Base-by-base conservation (phyloP, 2,888 invertebrate genomes). In the Tipula vernalis region DNA sequence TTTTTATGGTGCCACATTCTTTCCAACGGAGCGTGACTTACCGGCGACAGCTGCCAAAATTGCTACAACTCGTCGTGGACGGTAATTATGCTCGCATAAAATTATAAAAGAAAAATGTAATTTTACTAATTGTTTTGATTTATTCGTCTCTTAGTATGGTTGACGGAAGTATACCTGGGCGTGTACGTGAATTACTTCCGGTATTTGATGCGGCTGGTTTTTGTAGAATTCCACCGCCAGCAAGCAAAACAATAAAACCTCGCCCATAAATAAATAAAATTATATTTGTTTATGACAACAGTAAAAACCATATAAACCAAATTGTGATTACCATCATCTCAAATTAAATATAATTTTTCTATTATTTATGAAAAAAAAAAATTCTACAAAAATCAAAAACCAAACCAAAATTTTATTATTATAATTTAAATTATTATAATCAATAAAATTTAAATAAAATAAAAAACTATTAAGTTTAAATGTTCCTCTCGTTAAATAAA, bases 191-290 rank as follows among this genome's bases (percentile, higher is more conserved):
- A 89, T 91, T 95, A 87, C 93, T 96, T 89, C 96, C 96, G 42
- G 96, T 96, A 86, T 96, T 97, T 91, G 96, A 97, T 91, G 95
- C 96, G 89, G 94, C 96, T 88, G 96, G 96, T n/a, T 96, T 96
- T 92, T 93, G 95, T 89, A 95, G 96, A 92, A 94, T 96, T 90
- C 96, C 96, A 41, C 95, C 96, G 86, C 96, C 96, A 87, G 94
- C 96, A 51, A 96, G 95, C 89, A 94, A 96, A 89, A 94, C 95
- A 89, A 94, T 95, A 89, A 95, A 95, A 90, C 95, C 95, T 83
- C 88, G 88, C 87, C 87, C 88, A 87, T 89, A 88, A 88, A 28
- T 71, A 28, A 71, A 18, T 71, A 71, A 71, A 28, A 28, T 71
- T 71, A 71, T 71, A 28, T 71, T 71, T 71, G 28, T 28, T 71